Evolutionary conservation across 92 coral and sea anemone species (phyloP).

Genomic region (Meandrina meandrites): DNA sequence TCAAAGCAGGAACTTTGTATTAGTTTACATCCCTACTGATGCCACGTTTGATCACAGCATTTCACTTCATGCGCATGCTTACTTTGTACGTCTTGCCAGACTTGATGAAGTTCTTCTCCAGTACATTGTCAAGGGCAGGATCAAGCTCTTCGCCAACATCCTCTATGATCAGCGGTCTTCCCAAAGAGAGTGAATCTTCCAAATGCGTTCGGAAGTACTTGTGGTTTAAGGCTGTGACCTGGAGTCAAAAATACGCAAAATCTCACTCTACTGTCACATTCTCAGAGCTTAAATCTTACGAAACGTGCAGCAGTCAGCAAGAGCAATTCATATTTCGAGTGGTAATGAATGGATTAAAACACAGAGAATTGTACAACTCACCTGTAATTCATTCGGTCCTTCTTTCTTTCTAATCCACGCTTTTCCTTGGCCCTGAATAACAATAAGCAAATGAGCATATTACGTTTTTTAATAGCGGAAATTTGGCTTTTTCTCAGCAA

Average conservation of each 20-base stretch:
- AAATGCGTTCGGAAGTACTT: slow-evolving; percentile 94
- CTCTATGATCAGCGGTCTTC: slow-evolving; percentile 95
- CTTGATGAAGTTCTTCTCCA: slow-evolving; percentile 97
- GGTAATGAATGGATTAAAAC: background rate
- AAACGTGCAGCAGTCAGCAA: no score
- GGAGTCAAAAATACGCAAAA: background rate
- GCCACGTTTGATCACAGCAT: no score
- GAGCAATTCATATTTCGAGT: no score
- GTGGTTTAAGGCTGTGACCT: slow-evolving; percentile 95
- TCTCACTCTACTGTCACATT: background rate
- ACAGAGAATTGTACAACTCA: background rate
- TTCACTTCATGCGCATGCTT: background rate
- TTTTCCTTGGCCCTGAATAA: slow-evolving; percentile 93
- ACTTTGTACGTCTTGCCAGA: slow-evolving; percentile 93
- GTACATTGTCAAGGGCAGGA: slow-evolving; percentile 94
- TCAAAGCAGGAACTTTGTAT: background rate
- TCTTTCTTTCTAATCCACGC: slow-evolving; percentile 98
- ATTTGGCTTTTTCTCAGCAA: background rate
- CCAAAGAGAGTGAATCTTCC: slow-evolving; percentile 92
- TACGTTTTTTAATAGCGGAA: background rate
- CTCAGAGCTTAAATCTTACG: no score
- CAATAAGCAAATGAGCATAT: background rate
- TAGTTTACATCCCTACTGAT: no score
- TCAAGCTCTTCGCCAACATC: slow-evolving; percentile 99
- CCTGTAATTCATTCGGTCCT: slow-evolving; percentile 86